Evolutionary conservation across 2,888 invertebrate species (phyloP), one percentile per base, ranked within the genome.

Genomic region (Polymixis flavicincta): DNA sequence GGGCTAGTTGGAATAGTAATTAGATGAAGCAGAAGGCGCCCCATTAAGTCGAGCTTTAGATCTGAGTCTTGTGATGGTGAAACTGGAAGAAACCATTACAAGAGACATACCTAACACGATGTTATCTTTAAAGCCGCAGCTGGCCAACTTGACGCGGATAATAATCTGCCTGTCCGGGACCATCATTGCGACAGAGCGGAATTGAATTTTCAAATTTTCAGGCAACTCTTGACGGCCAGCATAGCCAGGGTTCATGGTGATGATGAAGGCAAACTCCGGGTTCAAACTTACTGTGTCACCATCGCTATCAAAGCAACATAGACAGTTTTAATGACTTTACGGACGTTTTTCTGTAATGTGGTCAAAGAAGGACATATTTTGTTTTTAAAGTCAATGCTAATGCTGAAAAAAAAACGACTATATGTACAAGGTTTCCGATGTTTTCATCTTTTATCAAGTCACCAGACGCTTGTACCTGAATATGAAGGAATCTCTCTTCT

Each of bases 171-270:
- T 97, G 92, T 99, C 99, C 0, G 99, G 99, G 6, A 99, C 98
- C 98, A 99, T 99, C 99, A 99, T 99, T 3, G 99, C 98, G 0
- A 99, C 98, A 22, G 98, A 98, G 70, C 99, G 96, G 93, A 99
- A 99, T 96, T 98, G 98, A 72, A 98, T 98, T 94, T 99, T 99
- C 76, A 99, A 95, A 94, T 99, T 99, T 93, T 99, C 99, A 0
- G 99, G 99, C 78, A 99, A 92, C 92, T 99, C 99, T 90, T 99
- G 99, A 55, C 99, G 97, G 3, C 99, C 99, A 22, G 99, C 99
- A 92, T 99, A 99, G 8, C 99, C 99, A 13, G 99, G 99, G 94
- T 99, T 99, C 98, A 98, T 98, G 0, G 98, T 98, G 72, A 98
- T 97, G 85, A 98, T 98, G 75, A 99, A 97, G 0, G 98, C 99